Conservation (phyloP, 2,797 vertebrate species). For the Epinephelus malabaricus region DNA sequence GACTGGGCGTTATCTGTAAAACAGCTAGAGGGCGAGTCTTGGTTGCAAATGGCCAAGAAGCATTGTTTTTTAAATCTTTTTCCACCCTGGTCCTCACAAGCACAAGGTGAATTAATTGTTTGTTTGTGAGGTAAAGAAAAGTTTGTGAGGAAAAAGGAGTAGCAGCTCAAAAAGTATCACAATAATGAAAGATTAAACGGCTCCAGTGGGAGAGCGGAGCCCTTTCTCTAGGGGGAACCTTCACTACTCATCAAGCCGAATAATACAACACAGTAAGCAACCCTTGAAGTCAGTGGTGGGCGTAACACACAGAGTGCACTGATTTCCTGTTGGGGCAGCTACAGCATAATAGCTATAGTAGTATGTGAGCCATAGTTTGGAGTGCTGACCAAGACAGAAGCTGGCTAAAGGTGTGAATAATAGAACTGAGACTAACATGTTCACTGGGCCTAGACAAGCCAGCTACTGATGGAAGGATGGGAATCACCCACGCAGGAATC, state of each 20-base stretch:
- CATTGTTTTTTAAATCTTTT: neutral
- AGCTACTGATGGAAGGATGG: constrained; percentile 32
- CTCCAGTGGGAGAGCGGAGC: constrained; percentile 36
- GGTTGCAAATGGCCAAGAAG: constrained; percentile 1
- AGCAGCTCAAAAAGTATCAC: constrained; percentile 22
- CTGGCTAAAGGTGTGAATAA: constrained; percentile 71
- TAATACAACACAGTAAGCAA: constrained; percentile 60
- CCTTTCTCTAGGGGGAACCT: constrained; percentile 40
- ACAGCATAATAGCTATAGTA: constrained; percentile 21
- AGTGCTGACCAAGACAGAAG: constrained; percentile 50
- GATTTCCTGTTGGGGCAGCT: constrained; percentile 27
- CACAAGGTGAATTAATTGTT: constrained; percentile 13
- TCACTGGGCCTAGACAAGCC: constrained; percentile 35
- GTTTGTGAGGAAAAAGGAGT: constrained; percentile 11
- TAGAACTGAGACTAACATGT: constrained; percentile 61
- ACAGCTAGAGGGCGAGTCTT: neutral
- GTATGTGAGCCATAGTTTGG: constrained; percentile 37
- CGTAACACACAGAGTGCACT: constrained; percentile 28
- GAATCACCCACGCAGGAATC: constrained; percentile 42
- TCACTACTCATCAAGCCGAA: constrained; percentile 56
- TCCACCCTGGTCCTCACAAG: neutral
- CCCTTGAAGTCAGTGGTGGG: constrained; percentile 37
- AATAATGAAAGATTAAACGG: constrained; percentile 45
- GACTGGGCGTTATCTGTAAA: constrained; percentile 7
- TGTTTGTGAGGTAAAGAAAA: constrained; percentile 13